Evolutionary conservation across 2,888 invertebrate species (phyloP).

Genomic region (Epinotia brunnichana): DNA sequence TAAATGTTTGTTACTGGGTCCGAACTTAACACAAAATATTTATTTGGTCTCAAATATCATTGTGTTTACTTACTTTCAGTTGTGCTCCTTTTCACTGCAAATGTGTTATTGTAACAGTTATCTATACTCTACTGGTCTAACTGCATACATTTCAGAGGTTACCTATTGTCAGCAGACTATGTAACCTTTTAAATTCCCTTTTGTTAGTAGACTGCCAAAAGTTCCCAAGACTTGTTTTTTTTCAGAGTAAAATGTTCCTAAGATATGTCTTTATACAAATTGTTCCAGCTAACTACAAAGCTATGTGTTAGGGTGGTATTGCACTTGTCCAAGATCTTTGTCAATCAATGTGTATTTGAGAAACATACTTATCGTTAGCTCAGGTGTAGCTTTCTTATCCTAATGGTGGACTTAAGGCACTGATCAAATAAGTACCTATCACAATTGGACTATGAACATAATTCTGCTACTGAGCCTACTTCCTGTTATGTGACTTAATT

Average conservation of each 20-base stretch:
- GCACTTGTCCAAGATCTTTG: too few species aligned
- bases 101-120: not conserved
- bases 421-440: not conserved
- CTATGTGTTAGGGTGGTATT: not conserved
- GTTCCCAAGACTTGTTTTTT: not conserved
- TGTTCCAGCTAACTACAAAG: not conserved
- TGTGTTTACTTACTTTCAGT: not conserved
- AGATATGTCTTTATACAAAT: too few species aligned
- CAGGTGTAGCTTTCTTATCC: too few species aligned
- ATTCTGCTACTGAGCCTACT: slow-evolving; percentile 4
- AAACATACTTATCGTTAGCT: too few species aligned
- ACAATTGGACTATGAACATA: not conserved
- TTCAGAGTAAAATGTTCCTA: not conserved
- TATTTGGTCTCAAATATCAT: not conserved
- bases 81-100: not conserved
- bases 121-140: not conserved
- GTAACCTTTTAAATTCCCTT: not conserved
- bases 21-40: slow-evolving; percentile 15
- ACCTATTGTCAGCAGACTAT: not conserved
- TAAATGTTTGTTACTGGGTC: not conserved
- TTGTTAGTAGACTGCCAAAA: not conserved
- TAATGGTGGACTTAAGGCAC: too few species aligned
- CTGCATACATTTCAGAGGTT: not conserved
- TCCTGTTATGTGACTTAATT: not conserved
- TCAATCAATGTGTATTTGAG: too few species aligned